A percentile compares a stretch with the other conserved stretches of the same genome.
Evolutionary conservation across 2,113 vertebrate species (phyloP).

Genomic region (Picathartes gymnocephalus): DNA sequence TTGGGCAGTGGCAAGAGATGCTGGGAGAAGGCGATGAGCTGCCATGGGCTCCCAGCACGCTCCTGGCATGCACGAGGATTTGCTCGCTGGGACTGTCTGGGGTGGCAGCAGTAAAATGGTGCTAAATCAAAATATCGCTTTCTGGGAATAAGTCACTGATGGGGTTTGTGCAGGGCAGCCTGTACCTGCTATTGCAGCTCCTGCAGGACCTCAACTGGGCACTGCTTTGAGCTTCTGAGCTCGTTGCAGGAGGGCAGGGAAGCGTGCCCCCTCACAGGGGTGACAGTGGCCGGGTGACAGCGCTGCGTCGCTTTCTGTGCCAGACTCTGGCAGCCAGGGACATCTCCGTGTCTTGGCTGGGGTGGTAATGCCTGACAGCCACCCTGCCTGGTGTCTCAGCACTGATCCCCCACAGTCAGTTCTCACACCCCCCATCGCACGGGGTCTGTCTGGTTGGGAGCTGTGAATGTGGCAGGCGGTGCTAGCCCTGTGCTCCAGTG

Average conservation of each 20-base stretch:
- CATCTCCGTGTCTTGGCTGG: accelerated
- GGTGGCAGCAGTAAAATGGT: not conserved
- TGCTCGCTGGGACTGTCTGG: not conserved
- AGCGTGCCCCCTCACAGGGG: accelerated
- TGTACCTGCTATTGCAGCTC: accelerated
- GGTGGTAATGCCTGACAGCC: not conserved
- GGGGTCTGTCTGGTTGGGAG: not conserved
- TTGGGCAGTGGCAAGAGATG: not conserved
- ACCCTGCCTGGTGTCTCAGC: accelerated
- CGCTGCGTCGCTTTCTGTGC: not conserved
- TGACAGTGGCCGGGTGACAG: not conserved
- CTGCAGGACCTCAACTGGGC: not conserved
- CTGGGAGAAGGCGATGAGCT: not conserved
- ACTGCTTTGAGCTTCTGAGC: not conserved
- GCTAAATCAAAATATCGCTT: not conserved
- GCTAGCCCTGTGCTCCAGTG: not conserved
- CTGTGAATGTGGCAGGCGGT: not conserved
- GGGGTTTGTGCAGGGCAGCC: not conserved
- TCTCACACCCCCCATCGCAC: not conserved
- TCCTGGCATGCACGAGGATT: not conserved
- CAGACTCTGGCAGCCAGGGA: not conserved
- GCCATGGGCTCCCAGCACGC: not conserved
- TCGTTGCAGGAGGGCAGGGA: not conserved
- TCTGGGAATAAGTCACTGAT: not conserved
- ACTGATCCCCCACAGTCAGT: not conserved